A percentile compares a stretch with the other conserved stretches of the same genome.
phyloP scores from a whole-genome alignment of 1,140 invertebrate genomes.

The Liolophura sinensis region DNA sequence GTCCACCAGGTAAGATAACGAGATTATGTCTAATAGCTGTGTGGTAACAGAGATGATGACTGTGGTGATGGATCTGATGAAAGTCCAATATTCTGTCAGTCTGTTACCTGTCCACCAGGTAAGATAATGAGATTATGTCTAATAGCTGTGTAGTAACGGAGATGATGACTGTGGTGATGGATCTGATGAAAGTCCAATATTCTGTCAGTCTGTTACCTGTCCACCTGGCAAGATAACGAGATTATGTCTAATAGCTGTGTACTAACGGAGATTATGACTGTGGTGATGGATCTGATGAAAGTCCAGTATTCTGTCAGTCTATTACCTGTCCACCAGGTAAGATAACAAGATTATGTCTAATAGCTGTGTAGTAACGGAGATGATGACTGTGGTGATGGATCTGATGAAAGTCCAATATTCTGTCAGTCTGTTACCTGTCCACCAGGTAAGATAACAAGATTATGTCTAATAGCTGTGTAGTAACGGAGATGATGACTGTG shows the following conservation, averaged over 20 bases:
- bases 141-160: too few species aligned
- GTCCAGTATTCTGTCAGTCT: conserved; percentile 84
- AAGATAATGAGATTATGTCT: too few species aligned
- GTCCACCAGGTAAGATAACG: conserved; percentile 40
- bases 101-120: conserved; percentile 52
- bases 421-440: too few species aligned
- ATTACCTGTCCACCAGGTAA: conserved; percentile 42
- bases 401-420: conserved; percentile 66
- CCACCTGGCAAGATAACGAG: conserved; percentile 36
- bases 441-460: too few species aligned
- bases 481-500: too few species aligned
- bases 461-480: too few species aligned
- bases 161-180: conserved; percentile 86
- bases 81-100: conserved; percentile 86
- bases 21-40: too few species aligned
- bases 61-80: conserved; percentile 94
- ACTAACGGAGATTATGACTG: conserved; percentile 80
- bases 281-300: conserved; percentile 93
- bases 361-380: not conserved
- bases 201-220: conserved; percentile 71
- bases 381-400: not conserved
- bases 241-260: conserved; percentile 52
- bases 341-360: not conserved
- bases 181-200: conserved; percentile 84
- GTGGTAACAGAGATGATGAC: too few species aligned